A percentile compares a stretch with the other conserved stretches of the same genome.
These are phyloP conservation scores for Schizopygopsis malacanthus DNA, from an alignment of 2,797 vertebrate species.

Conservation along the genomic window DNA sequence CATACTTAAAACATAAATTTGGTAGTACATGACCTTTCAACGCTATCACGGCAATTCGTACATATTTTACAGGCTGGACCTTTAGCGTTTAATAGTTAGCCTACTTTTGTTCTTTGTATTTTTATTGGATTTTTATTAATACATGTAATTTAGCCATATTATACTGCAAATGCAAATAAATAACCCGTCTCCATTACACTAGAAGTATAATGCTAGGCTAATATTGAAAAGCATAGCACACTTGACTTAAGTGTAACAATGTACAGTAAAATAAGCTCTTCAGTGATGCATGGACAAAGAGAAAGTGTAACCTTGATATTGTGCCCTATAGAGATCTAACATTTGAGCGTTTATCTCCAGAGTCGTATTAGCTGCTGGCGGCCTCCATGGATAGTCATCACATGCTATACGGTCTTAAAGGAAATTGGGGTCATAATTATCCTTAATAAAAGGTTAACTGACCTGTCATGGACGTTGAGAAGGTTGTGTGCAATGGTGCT, in stretches of 20 bases:
- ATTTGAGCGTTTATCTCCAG: neutral
- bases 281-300: neutral
- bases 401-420: slow-evolving; percentile 15
- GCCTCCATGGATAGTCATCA: slow-evolving; percentile 12
- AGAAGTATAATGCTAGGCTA: too few species aligned
- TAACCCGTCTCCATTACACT: neutral
- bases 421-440: slow-evolving; percentile 50
- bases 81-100: too few species aligned
- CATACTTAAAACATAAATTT: too few species aligned
- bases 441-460: slow-evolving; percentile 48
- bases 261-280: neutral
- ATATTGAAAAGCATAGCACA: neutral
- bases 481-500: slow-evolving; percentile 7
- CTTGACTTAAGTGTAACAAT: neutral
- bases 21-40: too few species aligned
- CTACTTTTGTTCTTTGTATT: too few species aligned
- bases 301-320: slow-evolving; percentile 27
- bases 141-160: neutral
- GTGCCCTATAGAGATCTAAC: neutral
- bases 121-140: too few species aligned
- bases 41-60: too few species aligned
- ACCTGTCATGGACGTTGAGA: slow-evolving; percentile 13
- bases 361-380: slow-evolving; percentile 17
- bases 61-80: too few species aligned
- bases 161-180: neutral